Percentiles rank a stretch among this genome's conserved stretches.
Evolutionary conservation across 2,888 invertebrate species (phyloP).

Genomic region (Pseudococcus viburni): DNA sequence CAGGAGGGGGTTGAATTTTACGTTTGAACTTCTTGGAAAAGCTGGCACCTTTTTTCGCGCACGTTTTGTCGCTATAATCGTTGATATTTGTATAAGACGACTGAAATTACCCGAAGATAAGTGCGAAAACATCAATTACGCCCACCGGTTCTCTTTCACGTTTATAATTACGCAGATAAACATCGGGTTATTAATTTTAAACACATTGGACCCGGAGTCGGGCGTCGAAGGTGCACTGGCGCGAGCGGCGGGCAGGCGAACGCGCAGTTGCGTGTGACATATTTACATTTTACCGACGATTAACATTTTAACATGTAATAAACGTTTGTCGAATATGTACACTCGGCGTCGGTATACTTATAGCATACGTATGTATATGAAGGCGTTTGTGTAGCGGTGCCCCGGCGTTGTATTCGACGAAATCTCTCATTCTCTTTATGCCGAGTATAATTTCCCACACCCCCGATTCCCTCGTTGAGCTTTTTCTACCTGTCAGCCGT

Average conservation of each 20-base stretch:
- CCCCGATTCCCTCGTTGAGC: not conserved
- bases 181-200: conserved; percentile 44
- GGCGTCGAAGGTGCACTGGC: not conserved
- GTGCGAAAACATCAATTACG: conserved; percentile 52
- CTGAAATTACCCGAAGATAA: conserved; percentile 32
- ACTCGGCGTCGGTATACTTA: not conserved
- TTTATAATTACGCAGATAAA: conserved; percentile 43
- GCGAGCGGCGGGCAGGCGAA: not conserved
- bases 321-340: conserved; percentile 47
- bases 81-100: not conserved
- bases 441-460: not conserved
- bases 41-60: too few species aligned
- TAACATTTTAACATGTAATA: conserved; percentile 62
- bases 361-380: not conserved
- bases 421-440: conserved; percentile 32
- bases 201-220: conserved; percentile 23
- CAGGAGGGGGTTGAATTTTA: not conserved
- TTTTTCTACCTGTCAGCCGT: conserved; percentile 42
- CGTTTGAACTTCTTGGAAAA: too few species aligned
- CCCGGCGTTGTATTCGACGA: not conserved
- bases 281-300: conserved; percentile 59
- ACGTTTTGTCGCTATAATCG: too few species aligned
- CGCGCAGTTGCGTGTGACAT: conserved; percentile 62
- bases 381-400: not conserved
- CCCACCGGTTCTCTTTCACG: conserved; percentile 34